A percentile compares a stretch with the other conserved stretches of the same genome.
phyloP scores from a whole-genome alignment of 2,888 invertebrate species.

The Idaea straminata region DNA sequence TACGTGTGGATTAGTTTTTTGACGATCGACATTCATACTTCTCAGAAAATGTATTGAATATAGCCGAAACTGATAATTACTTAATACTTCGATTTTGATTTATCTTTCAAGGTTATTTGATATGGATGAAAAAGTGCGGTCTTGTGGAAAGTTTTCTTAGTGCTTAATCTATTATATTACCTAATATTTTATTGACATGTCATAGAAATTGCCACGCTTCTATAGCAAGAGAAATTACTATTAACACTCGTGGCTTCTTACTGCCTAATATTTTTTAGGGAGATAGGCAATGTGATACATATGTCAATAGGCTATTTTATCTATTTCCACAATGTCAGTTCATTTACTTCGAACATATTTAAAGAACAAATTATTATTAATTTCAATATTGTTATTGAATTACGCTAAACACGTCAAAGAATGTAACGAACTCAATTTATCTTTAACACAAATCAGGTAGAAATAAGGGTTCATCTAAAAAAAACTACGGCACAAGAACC shows the following conservation, averaged over 20 bases:
- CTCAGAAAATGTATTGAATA: background rate
- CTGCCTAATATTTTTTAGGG: no score
- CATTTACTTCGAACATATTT: no score
- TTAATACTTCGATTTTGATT: background rate
- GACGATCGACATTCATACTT: background rate
- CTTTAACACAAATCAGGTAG: slow-evolving; percentile 7
- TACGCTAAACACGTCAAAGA: background rate
- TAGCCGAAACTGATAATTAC: background rate
- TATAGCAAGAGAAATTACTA: no score
- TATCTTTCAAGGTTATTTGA: background rate
- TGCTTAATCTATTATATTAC: background rate
- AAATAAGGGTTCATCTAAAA: slow-evolving; percentile 21
- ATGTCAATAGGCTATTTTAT: no score
- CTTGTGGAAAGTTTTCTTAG: background rate
- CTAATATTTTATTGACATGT: background rate
- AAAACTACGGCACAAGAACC: slow-evolving; percentile 22
- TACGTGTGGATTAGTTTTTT: background rate
- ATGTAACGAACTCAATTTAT: background rate
- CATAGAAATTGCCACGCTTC: background rate
- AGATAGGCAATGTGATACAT: no score
- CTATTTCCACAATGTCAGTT: no score
- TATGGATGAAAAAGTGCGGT: background rate
- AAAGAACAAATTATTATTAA: background rate
- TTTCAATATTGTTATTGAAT: background rate
- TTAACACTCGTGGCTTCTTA: no score